phyloP scores from a whole-genome alignment of 2,888 invertebrate genomes.

The Apotomis turbidana region DNA sequence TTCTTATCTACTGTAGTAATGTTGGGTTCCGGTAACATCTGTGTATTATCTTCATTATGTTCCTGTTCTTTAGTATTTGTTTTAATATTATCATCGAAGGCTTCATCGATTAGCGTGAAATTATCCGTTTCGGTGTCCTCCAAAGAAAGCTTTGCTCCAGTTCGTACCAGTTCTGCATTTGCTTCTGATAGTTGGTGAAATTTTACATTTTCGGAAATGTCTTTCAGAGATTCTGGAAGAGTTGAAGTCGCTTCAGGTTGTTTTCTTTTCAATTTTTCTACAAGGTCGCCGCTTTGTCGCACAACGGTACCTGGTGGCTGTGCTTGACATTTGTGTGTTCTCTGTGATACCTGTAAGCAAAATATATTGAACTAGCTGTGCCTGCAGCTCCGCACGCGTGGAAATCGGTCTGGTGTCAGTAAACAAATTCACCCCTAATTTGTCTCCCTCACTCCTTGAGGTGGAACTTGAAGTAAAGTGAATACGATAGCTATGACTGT shows the following conservation, averaged over 20 bases:
- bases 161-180: constrained; percentile 73
- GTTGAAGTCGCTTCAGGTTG: constrained; percentile 51
- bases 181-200: constrained; percentile 69
- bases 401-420: too few relatives aligned
- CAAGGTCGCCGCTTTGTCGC: constrained; percentile 75
- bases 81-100: constrained; percentile 52
- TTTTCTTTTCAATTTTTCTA: constrained; percentile 79
- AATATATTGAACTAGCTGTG: too few relatives aligned
- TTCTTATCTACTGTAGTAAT: constrained; percentile 74
- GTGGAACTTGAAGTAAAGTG: too few relatives aligned
- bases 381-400: too few relatives aligned
- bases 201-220: constrained; percentile 45
- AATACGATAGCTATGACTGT: too few relatives aligned
- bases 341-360: constrained; percentile 87
- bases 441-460: too few relatives aligned
- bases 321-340: constrained; percentile 90
- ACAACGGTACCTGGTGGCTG: constrained; percentile 85
- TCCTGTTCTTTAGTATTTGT: constrained; percentile 42
- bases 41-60: constrained; percentile 58
- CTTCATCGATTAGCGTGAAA: constrained; percentile 68
- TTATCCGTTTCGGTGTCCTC: constrained; percentile 79
- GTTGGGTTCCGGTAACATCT: constrained; percentile 48
- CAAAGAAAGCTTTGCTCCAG: constrained; percentile 75
- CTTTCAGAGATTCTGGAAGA: constrained; percentile 37
- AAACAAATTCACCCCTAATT: too few relatives aligned